Conservation (phyloP, 2,113 vertebrate genomes). For the Chitala chitala region DNA sequence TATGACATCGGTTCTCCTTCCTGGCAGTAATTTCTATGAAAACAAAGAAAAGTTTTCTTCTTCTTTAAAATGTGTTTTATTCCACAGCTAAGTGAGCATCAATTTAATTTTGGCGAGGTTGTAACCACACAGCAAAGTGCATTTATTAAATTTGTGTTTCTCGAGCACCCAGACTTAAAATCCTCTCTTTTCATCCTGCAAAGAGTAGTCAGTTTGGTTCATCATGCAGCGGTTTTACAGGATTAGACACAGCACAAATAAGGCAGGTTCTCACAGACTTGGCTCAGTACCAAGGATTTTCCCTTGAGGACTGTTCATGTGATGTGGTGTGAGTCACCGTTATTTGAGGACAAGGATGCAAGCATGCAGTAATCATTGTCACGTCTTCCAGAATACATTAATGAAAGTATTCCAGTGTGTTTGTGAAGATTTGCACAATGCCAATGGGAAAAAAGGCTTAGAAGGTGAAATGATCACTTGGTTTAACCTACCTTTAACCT, state of each 20-base stretch:
- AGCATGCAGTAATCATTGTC: neutral
- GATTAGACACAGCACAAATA: slow-evolving; percentile 1
- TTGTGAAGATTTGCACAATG: too few species aligned
- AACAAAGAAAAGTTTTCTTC: too few species aligned
- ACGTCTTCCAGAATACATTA: neutral
- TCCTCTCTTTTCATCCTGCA: neutral
- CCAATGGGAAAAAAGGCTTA: too few species aligned
- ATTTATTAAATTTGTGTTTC: neutral
- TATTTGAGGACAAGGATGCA: too few species aligned
- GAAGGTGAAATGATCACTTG: too few species aligned
- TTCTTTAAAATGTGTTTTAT: too few species aligned
- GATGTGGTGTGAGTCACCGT: neutral
- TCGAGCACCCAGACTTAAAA: neutral
- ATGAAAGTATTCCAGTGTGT: too few species aligned
- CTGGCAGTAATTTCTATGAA: too few species aligned
- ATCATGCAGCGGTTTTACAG: neutral
- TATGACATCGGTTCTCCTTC: neutral
- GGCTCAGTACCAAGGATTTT: slow-evolving; percentile 3
- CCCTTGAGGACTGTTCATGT: neutral
- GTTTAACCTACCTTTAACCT: too few species aligned
- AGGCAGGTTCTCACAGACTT: neutral
- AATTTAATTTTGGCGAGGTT: too few species aligned
- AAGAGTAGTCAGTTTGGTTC: neutral
- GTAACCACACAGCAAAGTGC: neutral
- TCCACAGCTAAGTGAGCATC: too few species aligned